Base-by-base conservation (phyloP, 2,113 vertebrate species). In the Sebastes fasciatus region DNA sequence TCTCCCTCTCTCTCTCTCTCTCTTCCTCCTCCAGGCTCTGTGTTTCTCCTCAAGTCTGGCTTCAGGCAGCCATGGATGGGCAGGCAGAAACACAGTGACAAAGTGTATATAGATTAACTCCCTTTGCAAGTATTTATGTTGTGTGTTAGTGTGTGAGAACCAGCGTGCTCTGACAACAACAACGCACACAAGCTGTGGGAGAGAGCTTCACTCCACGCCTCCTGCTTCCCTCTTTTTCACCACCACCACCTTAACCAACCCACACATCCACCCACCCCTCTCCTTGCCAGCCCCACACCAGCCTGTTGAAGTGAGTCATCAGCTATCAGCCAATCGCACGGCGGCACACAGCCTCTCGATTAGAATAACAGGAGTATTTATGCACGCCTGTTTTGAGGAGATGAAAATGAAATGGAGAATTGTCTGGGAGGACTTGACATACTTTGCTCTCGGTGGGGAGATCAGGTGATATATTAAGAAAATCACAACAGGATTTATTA, bases 241-340 rank as follows among this genome's bases (percentile, higher is more conserved):
- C 85, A 80, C 67, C 85, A 85, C 86, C 93, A 83, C 83, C 88
- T 65, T 74, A 62, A 42, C 48, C 65, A 23, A 66, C 78, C 83
- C 43, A 72, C 66, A 74, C 81, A 79, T 73, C 81, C 69, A 70
- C 64, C 72, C 69, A 76, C 60, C 82, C 77, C 54, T 83, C 80
- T 55, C 68, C 85, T 82, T 85, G 73, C 89, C 89, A 89, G 91
- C 90, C 88, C 87, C 87, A 88, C 91, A 88, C 93, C 89, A 89
- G 95, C 95, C 96, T 96, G 97, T 96, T 96, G 96, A 96, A 94
- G 94, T 96, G 96, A 96, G 94, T 93, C 91, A 88, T 82, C 91
- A 95, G 88, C 88, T 78, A 69, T 86, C 93, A 93, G 91, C 97
- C 97, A 97, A 97, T 97, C 92, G 88, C 70, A 84, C 69, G 51